Evolutionary conservation across 2,888 invertebrate genomes (phyloP).

Genomic region (Dicyrtomina minuta): DNA sequence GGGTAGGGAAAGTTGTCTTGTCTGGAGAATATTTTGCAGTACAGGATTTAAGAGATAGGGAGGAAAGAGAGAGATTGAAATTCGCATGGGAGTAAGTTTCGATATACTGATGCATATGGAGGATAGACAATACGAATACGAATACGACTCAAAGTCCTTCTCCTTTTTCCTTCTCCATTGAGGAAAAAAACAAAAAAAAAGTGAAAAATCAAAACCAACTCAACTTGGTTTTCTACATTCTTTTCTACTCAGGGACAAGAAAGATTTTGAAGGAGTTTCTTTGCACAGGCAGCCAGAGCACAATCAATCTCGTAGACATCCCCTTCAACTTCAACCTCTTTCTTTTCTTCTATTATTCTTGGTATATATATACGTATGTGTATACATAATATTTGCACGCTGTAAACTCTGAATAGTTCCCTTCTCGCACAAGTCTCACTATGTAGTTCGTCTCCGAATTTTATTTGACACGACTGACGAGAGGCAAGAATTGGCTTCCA

Average conservation of each 20-base stretch:
- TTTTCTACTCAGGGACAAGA: slow-evolving; percentile 19
- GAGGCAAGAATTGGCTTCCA: not conserved
- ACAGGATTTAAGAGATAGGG: not conserved
- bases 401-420: not conserved
- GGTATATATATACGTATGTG: not conserved
- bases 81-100: slow-evolving; percentile 25
- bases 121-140: no score
- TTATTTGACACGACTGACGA: not conserved
- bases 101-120: slow-evolving; percentile 29
- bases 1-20: slow-evolving; percentile 20
- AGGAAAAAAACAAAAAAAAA: slow-evolving; percentile 17
- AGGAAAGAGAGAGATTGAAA: slow-evolving; percentile 1
- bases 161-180: not conserved
- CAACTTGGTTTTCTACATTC: slow-evolving; percentile 23
- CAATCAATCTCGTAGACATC: slow-evolving; percentile 26
- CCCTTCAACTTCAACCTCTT: slow-evolving; percentile 14
- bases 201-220: slow-evolving; percentile 25
- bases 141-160: slow-evolving; percentile 8
- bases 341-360: not conserved
- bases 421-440: not conserved
- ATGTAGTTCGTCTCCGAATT: not conserved
- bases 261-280: slow-evolving; percentile 14
- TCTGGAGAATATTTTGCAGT: no score
- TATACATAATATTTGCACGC: not conserved
- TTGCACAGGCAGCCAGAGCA: slow-evolving; percentile 25